These are phyloP conservation scores for Nyctereutes procyonoides DNA, from an alignment of 2,113 vertebrate species.

Conservation along the genomic window DNA sequence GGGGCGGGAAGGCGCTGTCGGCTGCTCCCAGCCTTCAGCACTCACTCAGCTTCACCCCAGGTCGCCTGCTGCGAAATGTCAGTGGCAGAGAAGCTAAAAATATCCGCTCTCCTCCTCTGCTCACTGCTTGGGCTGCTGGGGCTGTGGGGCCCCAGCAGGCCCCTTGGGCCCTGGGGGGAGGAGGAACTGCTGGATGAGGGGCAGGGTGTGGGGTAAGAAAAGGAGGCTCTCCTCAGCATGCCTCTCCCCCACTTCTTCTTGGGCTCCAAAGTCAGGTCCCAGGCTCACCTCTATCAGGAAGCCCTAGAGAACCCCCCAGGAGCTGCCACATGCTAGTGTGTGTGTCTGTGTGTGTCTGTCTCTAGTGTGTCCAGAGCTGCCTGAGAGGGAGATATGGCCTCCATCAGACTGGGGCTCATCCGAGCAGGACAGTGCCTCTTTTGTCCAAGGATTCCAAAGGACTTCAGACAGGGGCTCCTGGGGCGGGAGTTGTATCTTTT, in stretches of 20 bases:
- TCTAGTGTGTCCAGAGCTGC: not conserved
- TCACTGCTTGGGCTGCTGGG: constrained; percentile 79
- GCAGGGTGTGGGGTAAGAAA: constrained; percentile 8
- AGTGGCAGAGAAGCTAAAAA: constrained; percentile 85
- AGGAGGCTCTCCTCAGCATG: constrained; percentile 47
- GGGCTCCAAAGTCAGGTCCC: constrained; percentile 15
- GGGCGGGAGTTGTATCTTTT: not conserved
- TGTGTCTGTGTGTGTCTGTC: not conserved
- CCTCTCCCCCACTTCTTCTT: not conserved
- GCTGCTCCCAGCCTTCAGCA: constrained; percentile 81
- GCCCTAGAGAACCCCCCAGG: not conserved
- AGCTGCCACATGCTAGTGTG: not conserved
- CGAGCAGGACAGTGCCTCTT: not conserved
- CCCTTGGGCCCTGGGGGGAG: constrained; percentile 76
- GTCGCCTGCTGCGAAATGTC: constrained; percentile 84
- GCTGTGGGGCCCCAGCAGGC: constrained; percentile 79
- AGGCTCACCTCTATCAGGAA: constrained; percentile 64
- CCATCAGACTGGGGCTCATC: not conserved
- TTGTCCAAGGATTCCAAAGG: not conserved
- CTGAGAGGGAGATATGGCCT: not conserved
- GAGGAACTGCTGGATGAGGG: constrained; percentile 54
- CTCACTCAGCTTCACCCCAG: constrained; percentile 85
- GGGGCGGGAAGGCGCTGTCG: constrained; percentile 68
- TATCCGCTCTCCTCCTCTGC: constrained; percentile 81
- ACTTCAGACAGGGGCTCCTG: not conserved